phyloP scores from a whole-genome alignment of 2,888 invertebrate species.

The Trilocha varians region DNA sequence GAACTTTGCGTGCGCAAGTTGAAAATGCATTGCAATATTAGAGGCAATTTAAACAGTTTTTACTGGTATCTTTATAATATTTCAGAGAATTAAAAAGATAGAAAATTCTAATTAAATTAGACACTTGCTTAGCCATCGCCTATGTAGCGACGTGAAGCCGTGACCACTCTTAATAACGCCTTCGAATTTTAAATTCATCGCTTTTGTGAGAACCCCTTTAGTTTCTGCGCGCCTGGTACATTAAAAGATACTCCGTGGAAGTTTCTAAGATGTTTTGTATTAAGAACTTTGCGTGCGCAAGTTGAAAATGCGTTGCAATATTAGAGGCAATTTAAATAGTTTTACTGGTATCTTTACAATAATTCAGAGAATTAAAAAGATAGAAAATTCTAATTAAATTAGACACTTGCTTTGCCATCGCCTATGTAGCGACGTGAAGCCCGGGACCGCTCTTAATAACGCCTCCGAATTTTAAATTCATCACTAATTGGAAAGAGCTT shows the following conservation, averaged over 20 bases:
- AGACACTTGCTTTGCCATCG: conserved; percentile 36
- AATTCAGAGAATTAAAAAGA: no score
- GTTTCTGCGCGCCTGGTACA: not conserved
- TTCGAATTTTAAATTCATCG: conserved; percentile 3
- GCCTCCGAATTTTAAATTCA: conserved; percentile 2
- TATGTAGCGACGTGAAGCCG: not conserved
- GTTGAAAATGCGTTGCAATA: no score
- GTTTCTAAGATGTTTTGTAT: not conserved
- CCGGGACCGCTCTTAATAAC: conserved; percentile 2
- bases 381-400: no score
- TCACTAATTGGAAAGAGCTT: not conserved
- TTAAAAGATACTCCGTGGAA: not conserved
- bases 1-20: no score
- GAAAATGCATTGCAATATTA: no score
- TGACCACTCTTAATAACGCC: conserved; percentile 1
- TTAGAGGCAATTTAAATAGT: no score
- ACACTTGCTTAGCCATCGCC: conserved; percentile 34
- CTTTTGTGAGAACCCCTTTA: not conserved
- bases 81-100: no score
- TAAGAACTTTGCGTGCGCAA: no score
- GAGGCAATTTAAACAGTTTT: no score
- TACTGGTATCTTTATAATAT: no score
- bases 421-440: conserved; percentile 4
- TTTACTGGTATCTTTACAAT: no score
- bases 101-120: no score